These are phyloP conservation scores for Accipiter virgatus DNA, from an alignment of 2,113 vertebrate species.

Conservation along the genomic window DNA sequence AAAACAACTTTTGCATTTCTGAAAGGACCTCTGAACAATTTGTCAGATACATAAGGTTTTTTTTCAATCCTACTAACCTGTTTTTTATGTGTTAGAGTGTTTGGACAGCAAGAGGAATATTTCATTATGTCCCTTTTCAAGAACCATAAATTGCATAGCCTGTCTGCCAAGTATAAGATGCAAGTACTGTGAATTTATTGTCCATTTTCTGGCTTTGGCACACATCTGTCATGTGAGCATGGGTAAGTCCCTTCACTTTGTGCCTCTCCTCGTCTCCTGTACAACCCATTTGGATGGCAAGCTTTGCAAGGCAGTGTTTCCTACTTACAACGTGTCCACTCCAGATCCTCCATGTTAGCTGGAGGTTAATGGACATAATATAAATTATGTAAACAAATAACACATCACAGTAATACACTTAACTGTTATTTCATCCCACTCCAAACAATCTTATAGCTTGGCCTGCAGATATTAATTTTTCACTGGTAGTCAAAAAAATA, in stretches of 20 bases:
- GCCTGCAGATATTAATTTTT: neutral
- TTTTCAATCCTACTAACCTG: neutral
- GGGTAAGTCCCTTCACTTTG: neutral
- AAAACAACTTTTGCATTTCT: neutral
- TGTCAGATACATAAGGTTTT: neutral
- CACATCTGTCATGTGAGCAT: neutral
- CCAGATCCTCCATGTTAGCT: neutral
- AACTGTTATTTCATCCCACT: neutral
- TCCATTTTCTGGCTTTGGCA: neutral
- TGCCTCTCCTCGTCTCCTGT: neutral
- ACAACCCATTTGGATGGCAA: neutral
- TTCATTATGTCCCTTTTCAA: neutral
- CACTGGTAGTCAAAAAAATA: neutral
- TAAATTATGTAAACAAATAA: neutral
- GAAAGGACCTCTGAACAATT: neutral
- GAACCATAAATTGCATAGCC: neutral
- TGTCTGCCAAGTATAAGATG: neutral
- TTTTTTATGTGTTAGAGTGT: neutral
- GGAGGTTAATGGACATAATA: neutral
- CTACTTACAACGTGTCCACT: fast-evolving
- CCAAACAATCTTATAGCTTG: neutral
- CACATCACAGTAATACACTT: neutral
- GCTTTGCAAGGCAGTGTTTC: neutral
- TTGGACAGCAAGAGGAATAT: neutral
- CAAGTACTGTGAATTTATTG: neutral